phyloP scores from a whole-genome alignment of 2,113 vertebrate genomes.

The Onychostoma macrolepis region DNA sequence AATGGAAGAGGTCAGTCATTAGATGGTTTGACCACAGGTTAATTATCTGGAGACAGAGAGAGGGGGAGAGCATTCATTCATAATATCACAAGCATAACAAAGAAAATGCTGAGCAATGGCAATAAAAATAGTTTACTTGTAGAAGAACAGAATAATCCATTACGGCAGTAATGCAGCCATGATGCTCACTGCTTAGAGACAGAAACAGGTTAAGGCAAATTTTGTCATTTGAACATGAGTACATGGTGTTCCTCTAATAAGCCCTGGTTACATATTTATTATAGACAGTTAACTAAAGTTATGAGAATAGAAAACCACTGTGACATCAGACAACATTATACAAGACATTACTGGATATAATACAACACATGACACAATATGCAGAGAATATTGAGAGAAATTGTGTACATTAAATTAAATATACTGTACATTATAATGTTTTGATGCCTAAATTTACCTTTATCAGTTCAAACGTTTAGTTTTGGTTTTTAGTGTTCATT shows the following conservation, averaged over 20 bases:
- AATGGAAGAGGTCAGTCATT: neutral
- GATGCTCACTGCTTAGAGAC: neutral
- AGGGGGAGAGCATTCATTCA: neutral
- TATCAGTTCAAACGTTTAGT: neutral
- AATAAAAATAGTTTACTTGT: neutral
- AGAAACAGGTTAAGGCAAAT: too few relatives aligned
- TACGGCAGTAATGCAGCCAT: neutral
- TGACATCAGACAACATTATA: constrained; percentile 9
- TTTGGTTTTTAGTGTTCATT: neutral
- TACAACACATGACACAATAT: neutral
- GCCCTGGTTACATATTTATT: neutral
- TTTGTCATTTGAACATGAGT: neutral
- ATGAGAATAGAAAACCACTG: neutral
- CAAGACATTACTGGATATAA: neutral
- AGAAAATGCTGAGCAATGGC: neutral
- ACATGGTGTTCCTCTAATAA: neutral
- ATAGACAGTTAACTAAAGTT: neutral
- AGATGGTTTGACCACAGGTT: neutral
- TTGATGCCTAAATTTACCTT: neutral
- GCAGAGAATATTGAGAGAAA: neutral
- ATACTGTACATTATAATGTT: too few relatives aligned
- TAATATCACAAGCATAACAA: neutral
- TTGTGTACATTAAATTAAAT: neutral
- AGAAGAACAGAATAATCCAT: neutral
- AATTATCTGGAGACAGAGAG: neutral